A percentile compares a stretch with the other conserved stretches of the same genome.
Conservation (phyloP, 2,113 vertebrate species). For the Ursus arctos region DNA sequence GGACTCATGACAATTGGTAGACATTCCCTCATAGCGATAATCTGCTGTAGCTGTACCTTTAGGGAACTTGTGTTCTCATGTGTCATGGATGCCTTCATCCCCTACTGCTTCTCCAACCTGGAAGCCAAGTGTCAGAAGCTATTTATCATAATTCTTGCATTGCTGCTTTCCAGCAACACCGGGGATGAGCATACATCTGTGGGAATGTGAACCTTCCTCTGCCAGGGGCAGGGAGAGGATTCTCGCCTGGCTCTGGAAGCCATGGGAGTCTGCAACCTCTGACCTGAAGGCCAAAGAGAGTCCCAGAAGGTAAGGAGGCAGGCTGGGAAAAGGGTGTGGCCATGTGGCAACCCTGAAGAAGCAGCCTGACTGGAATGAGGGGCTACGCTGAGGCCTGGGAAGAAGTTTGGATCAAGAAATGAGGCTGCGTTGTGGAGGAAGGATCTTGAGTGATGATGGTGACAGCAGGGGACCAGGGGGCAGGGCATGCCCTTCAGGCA, state of each 20-base stretch:
- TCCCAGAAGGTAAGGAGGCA: background rate
- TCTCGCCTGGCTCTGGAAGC: background rate
- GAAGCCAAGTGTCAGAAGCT: background rate
- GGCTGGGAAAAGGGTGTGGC: background rate
- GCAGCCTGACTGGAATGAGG: background rate
- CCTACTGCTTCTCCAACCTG: background rate
- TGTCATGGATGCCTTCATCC: background rate
- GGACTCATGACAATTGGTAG: background rate
- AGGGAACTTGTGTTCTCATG: background rate
- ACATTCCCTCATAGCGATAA: background rate
- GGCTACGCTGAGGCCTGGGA: accelerated
- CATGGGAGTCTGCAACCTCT: background rate
- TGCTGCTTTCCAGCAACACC: background rate
- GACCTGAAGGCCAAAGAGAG: background rate
- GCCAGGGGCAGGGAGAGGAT: background rate
- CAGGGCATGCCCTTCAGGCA: background rate
- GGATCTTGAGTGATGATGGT: background rate
- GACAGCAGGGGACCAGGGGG: background rate
- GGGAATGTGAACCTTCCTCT: background rate
- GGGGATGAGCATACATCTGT: background rate
- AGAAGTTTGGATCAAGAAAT: background rate
- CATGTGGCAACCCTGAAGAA: background rate
- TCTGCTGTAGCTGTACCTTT: background rate
- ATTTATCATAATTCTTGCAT: background rate
- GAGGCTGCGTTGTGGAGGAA: background rate